These are phyloP conservation scores for Manduca sexta DNA, from an alignment of 1,140 invertebrate genomes.

Conservation along the genomic window DNA sequence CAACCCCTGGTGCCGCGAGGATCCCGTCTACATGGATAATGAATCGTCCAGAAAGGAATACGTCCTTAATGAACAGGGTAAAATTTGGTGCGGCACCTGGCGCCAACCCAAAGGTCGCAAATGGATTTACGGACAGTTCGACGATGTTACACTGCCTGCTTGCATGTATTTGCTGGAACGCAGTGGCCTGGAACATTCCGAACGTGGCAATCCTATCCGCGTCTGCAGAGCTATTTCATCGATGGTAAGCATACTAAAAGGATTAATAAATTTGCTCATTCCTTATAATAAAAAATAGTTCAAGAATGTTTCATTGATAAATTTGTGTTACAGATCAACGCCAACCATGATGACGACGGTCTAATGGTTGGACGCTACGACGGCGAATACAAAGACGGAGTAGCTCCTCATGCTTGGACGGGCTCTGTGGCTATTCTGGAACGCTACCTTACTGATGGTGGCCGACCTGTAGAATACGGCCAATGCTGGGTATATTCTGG, in stretches of 20 bases:
- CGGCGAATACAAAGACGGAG: conserved; percentile 81
- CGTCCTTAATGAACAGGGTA: conserved; percentile 84
- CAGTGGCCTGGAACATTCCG: conserved; percentile 75
- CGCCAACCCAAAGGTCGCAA: conserved; percentile 77
- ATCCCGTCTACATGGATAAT: conserved; percentile 80
- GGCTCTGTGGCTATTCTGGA: conserved; percentile 81
- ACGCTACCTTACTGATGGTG: conserved; percentile 76
- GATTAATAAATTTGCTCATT: neutral
- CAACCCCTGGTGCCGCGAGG: conserved; percentile 87
- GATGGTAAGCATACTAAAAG: conserved; percentile 72
- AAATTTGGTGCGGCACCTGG: conserved; percentile 83
- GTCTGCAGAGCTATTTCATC: conserved; percentile 81
- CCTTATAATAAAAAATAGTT: neutral
- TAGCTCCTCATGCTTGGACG: conserved; percentile 79
- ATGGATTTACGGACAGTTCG: conserved; percentile 86
- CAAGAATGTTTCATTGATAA: neutral
- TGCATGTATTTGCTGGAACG: conserved; percentile 77
- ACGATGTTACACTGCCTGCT: conserved; percentile 79
- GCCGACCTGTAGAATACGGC: conserved; percentile 82
- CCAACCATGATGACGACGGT: conserved; percentile 77
- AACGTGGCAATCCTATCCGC: conserved; percentile 80
- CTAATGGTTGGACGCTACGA: conserved; percentile 83
- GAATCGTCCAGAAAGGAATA: conserved; percentile 79
- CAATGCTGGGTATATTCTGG: conserved; percentile 90
- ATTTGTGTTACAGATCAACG: conserved; percentile 69